Evolutionary conservation across 2,888 invertebrate genomes (phyloP).

Genomic region (Eulithis testata): DNA sequence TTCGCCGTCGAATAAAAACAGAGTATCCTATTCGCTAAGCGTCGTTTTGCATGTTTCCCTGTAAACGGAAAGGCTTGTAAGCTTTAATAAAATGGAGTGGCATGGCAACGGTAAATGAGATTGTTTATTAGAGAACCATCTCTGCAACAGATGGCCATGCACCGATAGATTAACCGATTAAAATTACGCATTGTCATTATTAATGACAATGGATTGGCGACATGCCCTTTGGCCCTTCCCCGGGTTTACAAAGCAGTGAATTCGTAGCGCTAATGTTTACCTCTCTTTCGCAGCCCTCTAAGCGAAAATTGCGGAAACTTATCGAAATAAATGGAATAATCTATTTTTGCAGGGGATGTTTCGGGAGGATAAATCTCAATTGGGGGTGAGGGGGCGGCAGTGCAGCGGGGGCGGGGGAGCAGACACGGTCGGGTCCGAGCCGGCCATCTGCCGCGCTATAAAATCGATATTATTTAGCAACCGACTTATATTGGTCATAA

Average conservation of each 20-base stretch:
- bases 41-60: conserved; percentile 42
- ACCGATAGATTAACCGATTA: conserved; percentile 63
- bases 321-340: conserved; percentile 83
- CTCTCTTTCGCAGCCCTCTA: conserved; percentile 70
- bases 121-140: conserved; percentile 37
- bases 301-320: conserved; percentile 82
- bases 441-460: conserved; percentile 81
- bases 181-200: conserved; percentile 74
- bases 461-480: conserved; percentile 82
- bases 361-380: conserved; percentile 81
- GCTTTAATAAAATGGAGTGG: conserved; percentile 34
- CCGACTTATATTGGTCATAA: conserved; percentile 62
- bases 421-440: conserved; percentile 64
- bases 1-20: conserved; percentile 50
- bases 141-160: conserved; percentile 70
- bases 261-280: conserved; percentile 67
- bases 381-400: conserved; percentile 73
- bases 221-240: conserved; percentile 74
- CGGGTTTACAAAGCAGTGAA: conserved; percentile 74
- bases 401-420: conserved; percentile 63
- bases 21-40: conserved; percentile 35
- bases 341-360: conserved; percentile 77
- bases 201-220: conserved; percentile 65
- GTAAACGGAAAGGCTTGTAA: conserved; percentile 45
- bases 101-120: conserved; percentile 38